Conservation (phyloP, 2,888 invertebrate species). For the Hyalella azteca region DNA sequence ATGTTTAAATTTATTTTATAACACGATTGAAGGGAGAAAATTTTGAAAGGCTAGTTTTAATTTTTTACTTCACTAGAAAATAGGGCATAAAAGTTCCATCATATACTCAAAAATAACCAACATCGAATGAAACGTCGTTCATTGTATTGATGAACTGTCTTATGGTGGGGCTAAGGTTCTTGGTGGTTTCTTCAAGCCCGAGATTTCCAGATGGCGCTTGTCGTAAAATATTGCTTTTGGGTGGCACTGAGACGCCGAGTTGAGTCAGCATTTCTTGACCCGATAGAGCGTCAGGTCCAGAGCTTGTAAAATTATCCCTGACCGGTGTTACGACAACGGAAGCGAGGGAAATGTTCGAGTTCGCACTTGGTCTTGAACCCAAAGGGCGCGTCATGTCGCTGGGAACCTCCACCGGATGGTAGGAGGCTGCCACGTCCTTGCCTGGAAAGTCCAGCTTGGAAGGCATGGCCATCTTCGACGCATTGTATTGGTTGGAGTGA, state of each 20-base stretch:
- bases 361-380: not conserved
- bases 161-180: constrained; percentile 42
- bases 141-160: constrained; percentile 45
- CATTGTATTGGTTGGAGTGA: constrained; percentile 44
- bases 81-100: too few species aligned
- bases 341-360: not conserved
- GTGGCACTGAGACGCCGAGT: constrained; percentile 4
- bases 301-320: not conserved
- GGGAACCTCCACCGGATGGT: constrained; percentile 40
- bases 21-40: too few species aligned
- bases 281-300: not conserved
- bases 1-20: too few species aligned
- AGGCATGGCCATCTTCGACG: not conserved
- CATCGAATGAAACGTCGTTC: constrained; percentile 51
- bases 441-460: constrained; percentile 47
- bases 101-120: too few species aligned
- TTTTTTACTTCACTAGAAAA: too few species aligned
- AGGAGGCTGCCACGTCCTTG: constrained; percentile 47
- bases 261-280: constrained; percentile 22
- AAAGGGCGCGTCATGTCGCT: constrained; percentile 10
- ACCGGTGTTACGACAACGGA: not conserved
- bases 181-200: constrained; percentile 48
- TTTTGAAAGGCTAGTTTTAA: too few species aligned
- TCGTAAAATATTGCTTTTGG: constrained; percentile 34
- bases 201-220: constrained; percentile 46